Evolutionary conservation across 2,113 vertebrate genomes (phyloP).

Genomic region (Oxyruncus cristatus): DNA sequence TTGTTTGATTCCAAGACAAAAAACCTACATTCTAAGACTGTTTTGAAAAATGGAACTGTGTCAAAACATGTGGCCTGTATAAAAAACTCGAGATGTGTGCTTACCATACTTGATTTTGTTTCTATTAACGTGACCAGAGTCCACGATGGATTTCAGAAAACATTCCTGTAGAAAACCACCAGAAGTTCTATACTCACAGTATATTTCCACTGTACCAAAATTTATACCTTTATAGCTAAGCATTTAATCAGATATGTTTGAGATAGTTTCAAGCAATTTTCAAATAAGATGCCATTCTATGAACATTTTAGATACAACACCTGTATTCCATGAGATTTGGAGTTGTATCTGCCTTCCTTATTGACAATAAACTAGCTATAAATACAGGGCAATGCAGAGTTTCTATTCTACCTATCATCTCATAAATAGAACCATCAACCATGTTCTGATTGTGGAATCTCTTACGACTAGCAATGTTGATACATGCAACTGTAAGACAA

Average conservation of each 20-base stretch:
- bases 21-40: accelerated
- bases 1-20: background rate
- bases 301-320: background rate
- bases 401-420: background rate
- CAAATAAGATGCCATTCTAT: background rate
- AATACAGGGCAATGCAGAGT: background rate
- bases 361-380: background rate
- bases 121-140: background rate
- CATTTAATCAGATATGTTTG: background rate
- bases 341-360: background rate
- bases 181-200: background rate
- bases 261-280: background rate
- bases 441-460: background rate
- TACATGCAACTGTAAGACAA: background rate
- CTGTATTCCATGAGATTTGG: background rate
- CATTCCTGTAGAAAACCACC: accelerated
- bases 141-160: background rate
- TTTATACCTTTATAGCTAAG: background rate
- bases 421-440: background rate
- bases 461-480: background rate
- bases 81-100: background rate
- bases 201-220: background rate
- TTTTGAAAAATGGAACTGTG: background rate
- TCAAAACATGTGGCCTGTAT: background rate
- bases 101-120: background rate